Conservation (phyloP, 37 sponge, comb jelly and placozoan species). For the Beroe ovata region DNA sequence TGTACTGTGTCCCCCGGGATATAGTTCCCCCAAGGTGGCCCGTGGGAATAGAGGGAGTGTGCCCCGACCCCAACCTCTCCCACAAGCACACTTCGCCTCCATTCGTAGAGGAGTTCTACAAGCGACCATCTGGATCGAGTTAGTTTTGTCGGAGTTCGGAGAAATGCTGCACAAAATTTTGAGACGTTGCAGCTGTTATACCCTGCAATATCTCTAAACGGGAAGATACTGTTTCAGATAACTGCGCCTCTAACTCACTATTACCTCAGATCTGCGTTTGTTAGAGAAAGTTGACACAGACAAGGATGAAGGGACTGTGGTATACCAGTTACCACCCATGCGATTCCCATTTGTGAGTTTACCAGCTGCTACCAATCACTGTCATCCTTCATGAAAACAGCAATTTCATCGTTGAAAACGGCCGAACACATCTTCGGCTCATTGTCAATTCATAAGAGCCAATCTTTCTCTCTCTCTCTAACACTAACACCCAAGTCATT, state of each 20-base stretch:
- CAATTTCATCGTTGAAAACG: too few species aligned
- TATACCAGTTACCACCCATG: slow-evolving; percentile 53
- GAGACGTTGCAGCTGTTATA: too few species aligned
- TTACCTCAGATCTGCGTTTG: slow-evolving; percentile 25
- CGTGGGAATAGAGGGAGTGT: slow-evolving; percentile 37
- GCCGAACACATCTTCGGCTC: too few species aligned
- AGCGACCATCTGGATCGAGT: slow-evolving; percentile 61
- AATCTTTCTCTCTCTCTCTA: background rate
- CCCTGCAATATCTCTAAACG: too few species aligned
- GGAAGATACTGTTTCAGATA: too few species aligned
- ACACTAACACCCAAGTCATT: background rate
- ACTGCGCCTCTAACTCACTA: too few species aligned
- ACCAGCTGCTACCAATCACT: too few species aligned
- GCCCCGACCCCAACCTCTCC: slow-evolving; percentile 25
- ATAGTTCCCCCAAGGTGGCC: slow-evolving; percentile 49
- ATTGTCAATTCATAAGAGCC: background rate
- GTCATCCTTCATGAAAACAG: too few species aligned
- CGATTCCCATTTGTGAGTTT: slow-evolving; percentile 57
- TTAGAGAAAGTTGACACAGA: slow-evolving; percentile 61
- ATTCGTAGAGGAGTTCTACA: slow-evolving; percentile 56
- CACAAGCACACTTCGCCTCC: slow-evolving; percentile 49
- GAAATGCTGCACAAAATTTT: too few species aligned
- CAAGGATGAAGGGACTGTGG: slow-evolving; percentile 49
- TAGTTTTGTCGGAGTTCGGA: too few species aligned
- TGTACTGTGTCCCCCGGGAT: slow-evolving; percentile 64